phyloP scores from a whole-genome alignment of 2,888 invertebrate genomes.

The Ceramica pisi region DNA sequence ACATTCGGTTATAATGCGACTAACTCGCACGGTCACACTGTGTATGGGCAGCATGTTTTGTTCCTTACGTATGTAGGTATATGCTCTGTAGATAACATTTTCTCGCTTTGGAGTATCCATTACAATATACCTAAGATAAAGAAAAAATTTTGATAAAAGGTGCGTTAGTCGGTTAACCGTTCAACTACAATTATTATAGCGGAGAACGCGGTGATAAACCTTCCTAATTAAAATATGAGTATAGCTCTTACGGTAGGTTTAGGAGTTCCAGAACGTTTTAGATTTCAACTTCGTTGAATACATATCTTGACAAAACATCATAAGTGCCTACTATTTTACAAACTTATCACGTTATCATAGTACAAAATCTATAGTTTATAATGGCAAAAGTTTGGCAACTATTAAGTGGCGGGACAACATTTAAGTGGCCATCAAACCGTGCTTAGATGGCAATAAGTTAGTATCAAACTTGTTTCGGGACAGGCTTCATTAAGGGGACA shows the following conservation, averaged over 20 bases:
- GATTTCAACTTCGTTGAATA: background rate
- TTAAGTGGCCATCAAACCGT: conserved; percentile 87
- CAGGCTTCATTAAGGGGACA: conserved; percentile 87
- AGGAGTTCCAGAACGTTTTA: background rate
- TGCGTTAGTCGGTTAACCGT: conserved; percentile 32
- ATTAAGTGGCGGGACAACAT: conserved; percentile 81
- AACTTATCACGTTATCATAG: conserved; percentile 67
- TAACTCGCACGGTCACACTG: conserved; percentile 49
- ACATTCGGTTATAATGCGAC: conserved; percentile 70
- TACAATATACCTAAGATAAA: conserved; percentile 59
- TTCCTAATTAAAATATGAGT: background rate
- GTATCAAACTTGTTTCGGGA: conserved; percentile 81
- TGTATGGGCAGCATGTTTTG: conserved; percentile 59
- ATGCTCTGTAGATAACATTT: conserved; percentile 63
- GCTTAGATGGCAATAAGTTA: conserved; percentile 87
- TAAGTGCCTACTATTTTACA: conserved; percentile 55
- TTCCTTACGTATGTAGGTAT: conserved; percentile 41
- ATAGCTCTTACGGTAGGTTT: background rate
- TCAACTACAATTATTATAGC: conserved; percentile 26
- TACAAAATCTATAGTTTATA: conserved; percentile 80
- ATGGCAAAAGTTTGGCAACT: conserved; percentile 82
- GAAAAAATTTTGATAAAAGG: conserved; percentile 57
- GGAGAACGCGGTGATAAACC: background rate
- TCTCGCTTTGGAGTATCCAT: conserved; percentile 47
- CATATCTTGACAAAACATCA: conserved; percentile 13